phyloP scores from a whole-genome alignment of 2,113 vertebrate genomes.

The Malaclemys terrapin region DNA sequence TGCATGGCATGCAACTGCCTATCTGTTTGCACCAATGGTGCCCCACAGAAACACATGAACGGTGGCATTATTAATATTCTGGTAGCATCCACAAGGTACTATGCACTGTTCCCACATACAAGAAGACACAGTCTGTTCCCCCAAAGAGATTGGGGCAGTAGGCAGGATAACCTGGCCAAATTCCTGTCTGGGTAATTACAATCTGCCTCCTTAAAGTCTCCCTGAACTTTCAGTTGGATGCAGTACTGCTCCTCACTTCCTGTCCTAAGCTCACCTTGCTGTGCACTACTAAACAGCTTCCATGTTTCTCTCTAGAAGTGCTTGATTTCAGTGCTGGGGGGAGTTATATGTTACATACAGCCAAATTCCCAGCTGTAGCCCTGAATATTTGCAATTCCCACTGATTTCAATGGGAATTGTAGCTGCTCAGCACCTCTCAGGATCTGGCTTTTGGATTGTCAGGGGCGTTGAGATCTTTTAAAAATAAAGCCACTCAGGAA shows the following conservation, averaged over 20 bases:
- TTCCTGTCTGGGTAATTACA: neutral
- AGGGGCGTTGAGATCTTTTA: neutral
- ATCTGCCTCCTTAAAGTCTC: neutral
- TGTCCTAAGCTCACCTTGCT: neutral
- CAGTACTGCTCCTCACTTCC: conserved; percentile 4
- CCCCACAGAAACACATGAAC: neutral
- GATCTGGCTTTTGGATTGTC: neutral
- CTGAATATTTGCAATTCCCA: neutral
- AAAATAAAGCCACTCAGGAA: conserved; percentile 10
- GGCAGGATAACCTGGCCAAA: neutral
- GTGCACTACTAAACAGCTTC: neutral
- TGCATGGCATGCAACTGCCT: conserved; percentile 1
- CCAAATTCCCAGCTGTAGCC: neutral
- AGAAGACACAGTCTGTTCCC: neutral
- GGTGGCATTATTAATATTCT: neutral
- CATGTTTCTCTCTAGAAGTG: neutral
- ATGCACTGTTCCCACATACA: neutral
- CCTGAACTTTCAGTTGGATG: neutral
- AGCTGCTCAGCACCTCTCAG: neutral
- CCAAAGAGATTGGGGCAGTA: neutral
- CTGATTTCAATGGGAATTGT: neutral
- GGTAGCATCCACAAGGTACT: neutral
- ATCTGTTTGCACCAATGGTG: conserved; percentile 19
- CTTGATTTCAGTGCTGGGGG: rapidly evolving
- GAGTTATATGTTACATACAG: neutral